Conservation (phyloP, 2,113 vertebrate species). For the Melanotaenia duboulayi region DNA sequence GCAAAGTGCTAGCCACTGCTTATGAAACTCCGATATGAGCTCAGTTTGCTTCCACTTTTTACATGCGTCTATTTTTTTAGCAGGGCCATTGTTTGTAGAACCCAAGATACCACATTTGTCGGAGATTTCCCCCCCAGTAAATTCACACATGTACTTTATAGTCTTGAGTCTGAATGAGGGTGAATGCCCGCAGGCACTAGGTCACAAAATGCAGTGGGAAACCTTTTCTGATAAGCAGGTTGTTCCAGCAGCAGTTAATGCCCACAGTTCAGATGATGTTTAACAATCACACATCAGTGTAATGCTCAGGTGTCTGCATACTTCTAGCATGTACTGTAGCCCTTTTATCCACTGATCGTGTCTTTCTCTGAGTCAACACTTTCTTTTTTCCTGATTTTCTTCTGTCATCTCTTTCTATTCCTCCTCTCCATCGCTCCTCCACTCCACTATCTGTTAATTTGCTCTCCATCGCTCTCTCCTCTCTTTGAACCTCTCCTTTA, state of each 20-base stretch:
- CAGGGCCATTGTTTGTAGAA: not conserved
- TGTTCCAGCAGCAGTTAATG: not conserved
- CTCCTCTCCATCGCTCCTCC: slow-evolving; percentile 34
- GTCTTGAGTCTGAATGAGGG: not conserved
- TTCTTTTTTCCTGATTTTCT: slow-evolving; percentile 50
- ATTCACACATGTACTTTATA: not conserved
- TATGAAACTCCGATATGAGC: no score
- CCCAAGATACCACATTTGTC: not conserved
- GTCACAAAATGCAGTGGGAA: not conserved
- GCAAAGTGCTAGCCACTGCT: no score
- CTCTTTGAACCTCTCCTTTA: slow-evolving; percentile 76
- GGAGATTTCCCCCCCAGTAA: not conserved
- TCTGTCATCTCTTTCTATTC: slow-evolving; percentile 67
- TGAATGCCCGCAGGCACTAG: not conserved
- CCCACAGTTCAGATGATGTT: not conserved
- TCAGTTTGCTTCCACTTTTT: no score
- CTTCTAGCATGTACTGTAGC: not conserved
- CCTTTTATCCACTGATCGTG: slow-evolving; percentile 40
- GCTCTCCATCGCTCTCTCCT: slow-evolving; percentile 57
- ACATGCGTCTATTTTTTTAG: no score
- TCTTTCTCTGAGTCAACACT: slow-evolving; percentile 74
- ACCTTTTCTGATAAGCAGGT: slow-evolving; percentile 5
- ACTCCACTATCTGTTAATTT: slow-evolving; percentile 65
- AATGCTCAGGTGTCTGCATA: slow-evolving; percentile 29
- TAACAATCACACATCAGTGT: not conserved